These are phyloP conservation scores for Leptinotarsa rubiginosa DNA, from an alignment of 2,888 invertebrate genomes.

Conservation along the genomic window DNA sequence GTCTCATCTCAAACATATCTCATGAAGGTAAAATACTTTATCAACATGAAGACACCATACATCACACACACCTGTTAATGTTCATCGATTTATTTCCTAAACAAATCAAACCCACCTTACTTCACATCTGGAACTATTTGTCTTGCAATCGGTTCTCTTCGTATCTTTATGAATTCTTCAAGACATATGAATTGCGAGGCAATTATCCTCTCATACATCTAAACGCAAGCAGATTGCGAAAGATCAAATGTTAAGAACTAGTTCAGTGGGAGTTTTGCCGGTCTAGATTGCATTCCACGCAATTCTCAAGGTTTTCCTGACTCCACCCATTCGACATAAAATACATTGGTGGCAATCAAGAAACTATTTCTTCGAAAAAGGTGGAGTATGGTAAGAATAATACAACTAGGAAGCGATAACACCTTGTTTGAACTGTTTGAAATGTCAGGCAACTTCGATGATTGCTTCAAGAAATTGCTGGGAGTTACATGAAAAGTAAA, in stretches of 20 bases:
- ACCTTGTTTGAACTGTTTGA: background rate
- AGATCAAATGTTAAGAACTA: constrained; percentile 45
- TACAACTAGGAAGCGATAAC: background rate
- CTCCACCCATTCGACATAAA: constrained; percentile 56
- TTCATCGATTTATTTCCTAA: background rate
- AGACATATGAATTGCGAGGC: constrained; percentile 6
- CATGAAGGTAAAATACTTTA: too few species aligned
- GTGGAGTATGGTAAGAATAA: constrained; percentile 29
- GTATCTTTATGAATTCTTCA: background rate
- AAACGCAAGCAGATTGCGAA: constrained; percentile 33
- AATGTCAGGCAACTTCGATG: background rate
- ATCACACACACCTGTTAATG: background rate
- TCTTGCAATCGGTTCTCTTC: background rate
- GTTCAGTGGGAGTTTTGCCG: constrained; percentile 53
- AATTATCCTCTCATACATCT: constrained; percentile 21
- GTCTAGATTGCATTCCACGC: constrained; percentile 46
- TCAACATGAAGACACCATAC: background rate
- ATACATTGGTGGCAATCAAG: constrained; percentile 44
- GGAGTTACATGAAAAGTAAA: background rate
- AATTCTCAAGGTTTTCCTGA: constrained; percentile 59
- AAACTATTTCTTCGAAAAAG: constrained; percentile 44
- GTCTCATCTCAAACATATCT: too few species aligned
- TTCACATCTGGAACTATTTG: background rate
- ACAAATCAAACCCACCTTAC: background rate
- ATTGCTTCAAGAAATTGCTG: background rate